Percentiles rank a stretch among this genome's conserved stretches.
phyloP scores from a whole-genome alignment of 2,888 invertebrate genomes.

The Eupithecia tripunctaria region DNA sequence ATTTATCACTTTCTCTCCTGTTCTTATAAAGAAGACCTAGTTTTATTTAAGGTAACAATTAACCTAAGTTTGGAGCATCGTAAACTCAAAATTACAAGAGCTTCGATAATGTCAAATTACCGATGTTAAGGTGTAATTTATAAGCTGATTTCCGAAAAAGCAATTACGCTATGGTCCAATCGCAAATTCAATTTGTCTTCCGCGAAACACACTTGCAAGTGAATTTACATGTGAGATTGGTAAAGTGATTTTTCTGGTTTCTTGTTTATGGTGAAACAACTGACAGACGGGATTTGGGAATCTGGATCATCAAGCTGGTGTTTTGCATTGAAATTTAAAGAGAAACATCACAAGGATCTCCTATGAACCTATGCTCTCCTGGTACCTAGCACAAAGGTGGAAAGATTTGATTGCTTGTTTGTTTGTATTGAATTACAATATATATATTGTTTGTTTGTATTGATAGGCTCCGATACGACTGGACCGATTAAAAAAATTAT shows the following conservation, averaged over 20 bases:
- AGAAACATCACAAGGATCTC: no score
- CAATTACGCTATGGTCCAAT: conserved; percentile 53
- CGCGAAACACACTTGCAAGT: conserved; percentile 43
- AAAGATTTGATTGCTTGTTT: no score
- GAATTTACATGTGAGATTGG: conserved; percentile 27
- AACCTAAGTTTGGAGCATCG: conserved; percentile 32
- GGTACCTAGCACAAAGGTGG: no score
- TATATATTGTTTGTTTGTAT: no score
- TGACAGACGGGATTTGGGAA: background rate
- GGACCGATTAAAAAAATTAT: no score
- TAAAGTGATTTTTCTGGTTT: conserved; percentile 11
- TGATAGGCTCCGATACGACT: no score
- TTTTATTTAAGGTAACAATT: conserved; percentile 20
- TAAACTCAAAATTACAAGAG: conserved; percentile 37
- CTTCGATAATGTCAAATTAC: conserved; percentile 41
- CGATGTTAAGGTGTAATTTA: conserved; percentile 38
- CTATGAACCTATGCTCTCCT: no score
- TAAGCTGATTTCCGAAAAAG: conserved; percentile 51
- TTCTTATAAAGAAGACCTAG: background rate
- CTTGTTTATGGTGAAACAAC: background rate
- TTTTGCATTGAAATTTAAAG: background rate
- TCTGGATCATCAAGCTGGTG: background rate
- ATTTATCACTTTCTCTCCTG: background rate
- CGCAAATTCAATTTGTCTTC: conserved; percentile 58
- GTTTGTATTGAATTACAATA: no score